Conservation (phyloP, 2,888 invertebrate species). For the Melanchra persicariae region DNA sequence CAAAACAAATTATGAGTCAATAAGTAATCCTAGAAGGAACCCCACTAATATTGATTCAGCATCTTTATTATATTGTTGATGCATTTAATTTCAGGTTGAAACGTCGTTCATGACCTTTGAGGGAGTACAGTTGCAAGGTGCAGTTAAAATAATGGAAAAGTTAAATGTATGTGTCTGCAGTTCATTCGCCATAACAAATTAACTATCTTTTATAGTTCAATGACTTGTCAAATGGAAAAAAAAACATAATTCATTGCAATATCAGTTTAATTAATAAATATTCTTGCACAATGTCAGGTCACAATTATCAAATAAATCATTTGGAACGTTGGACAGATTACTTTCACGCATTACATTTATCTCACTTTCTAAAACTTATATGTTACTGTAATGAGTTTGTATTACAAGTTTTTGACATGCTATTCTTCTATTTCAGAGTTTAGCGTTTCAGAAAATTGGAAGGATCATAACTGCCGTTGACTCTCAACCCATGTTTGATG, state of each 20-base stretch:
- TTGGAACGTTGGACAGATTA: slow-evolving; percentile 11
- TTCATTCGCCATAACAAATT: slow-evolving; percentile 42
- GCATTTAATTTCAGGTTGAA: slow-evolving; percentile 92
- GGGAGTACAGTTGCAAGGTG: slow-evolving; percentile 97
- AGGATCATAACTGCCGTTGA: slow-evolving; percentile 98
- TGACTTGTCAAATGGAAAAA: slow-evolving; percentile 20
- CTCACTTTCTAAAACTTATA: slow-evolving; percentile 27
- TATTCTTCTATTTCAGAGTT: slow-evolving; percentile 91
- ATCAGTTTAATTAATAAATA: slow-evolving; percentile 14
- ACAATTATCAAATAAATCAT: not conserved
- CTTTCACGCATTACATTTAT: slow-evolving; percentile 48
- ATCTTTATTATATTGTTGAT: slow-evolving; percentile 28
- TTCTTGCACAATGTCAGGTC: slow-evolving; percentile 3
- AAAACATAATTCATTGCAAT: slow-evolving; percentile 12
- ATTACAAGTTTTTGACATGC: not conserved
- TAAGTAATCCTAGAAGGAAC: slow-evolving; percentile 23
- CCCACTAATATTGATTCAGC: slow-evolving; percentile 20
- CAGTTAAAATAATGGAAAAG: slow-evolving; percentile 98
- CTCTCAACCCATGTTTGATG: slow-evolving; percentile 99
- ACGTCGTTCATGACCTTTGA: slow-evolving; percentile 99
- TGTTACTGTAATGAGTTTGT: not conserved
- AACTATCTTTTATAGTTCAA: slow-evolving; percentile 36
- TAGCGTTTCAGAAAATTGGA: slow-evolving; percentile 98
- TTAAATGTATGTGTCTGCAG: slow-evolving; percentile 93
- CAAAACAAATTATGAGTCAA: slow-evolving; percentile 60